Evolutionary conservation across 2,888 invertebrate genomes (phyloP), one percentile per base, ranked within the genome.

Genomic region (Lutraria lutraria): DNA sequence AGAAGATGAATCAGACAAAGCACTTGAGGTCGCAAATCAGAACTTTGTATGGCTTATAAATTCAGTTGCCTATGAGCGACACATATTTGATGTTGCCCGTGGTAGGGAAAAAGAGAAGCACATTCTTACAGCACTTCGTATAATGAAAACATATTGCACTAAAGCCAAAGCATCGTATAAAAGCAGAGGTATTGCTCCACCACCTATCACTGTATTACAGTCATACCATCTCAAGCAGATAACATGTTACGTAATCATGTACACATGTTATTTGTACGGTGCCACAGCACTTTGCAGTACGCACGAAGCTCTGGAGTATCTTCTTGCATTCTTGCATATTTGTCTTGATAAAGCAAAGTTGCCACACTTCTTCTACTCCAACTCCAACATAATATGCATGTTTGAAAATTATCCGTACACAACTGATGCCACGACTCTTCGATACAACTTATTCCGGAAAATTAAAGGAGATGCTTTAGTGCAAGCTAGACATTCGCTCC

Each of bases 151-250:
- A 0, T 91, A 89, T 63, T 85, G 87, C 68, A 72, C 25, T 12
- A 83, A 63, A 25, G 43, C 83, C 12, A 29, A 81, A 8, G 76
- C 68, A 0, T 83, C 76, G n/a, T 43, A 21, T 0, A 34, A 43
- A 21, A 10, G 16, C 13, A 76, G 10, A 34, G 2, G 19, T 3
- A 13, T 34, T 34, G n/a, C 63, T 12, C 52, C 83, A 25, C 88
- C 86, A 16, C 86, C 83, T 68, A 76, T 81, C 15, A 85, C 86
- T 0, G 87, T 92, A 1, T 60, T 92, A 25, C 86, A 82, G 13
- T 93, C 93, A 0, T 93, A 92, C 85, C 85, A 91, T 82, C 76
- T 93, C 68, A 92, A 93, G 60, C 92, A 90, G n/a, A 85, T 93
- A 25, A 83, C 91, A 8, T 88, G 90, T 82, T 92, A 93, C 25